phyloP scores from a whole-genome alignment of 2,797 vertebrate genomes.

The Lithobates pipiens region DNA sequence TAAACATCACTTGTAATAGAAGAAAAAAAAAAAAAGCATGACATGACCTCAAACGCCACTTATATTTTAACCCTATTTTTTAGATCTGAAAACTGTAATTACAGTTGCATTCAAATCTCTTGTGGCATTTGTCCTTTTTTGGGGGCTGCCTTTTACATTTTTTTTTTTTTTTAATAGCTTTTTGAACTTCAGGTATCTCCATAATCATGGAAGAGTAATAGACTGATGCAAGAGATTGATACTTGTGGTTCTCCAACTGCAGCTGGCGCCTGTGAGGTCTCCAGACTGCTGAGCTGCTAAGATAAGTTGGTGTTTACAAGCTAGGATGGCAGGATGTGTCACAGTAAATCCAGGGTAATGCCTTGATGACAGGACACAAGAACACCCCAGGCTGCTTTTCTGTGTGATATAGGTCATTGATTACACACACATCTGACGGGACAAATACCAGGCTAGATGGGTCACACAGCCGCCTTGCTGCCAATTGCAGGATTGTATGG shows the following conservation, averaged over 20 bases:
- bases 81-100: too few species aligned
- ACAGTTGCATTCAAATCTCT: too few species aligned
- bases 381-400: not conserved
- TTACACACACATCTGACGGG: not conserved
- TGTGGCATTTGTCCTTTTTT: too few species aligned
- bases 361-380: conserved; percentile 1
- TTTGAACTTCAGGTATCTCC: too few species aligned
- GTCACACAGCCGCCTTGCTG: not conserved
- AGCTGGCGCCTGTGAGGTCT: not conserved
- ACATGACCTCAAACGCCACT: too few species aligned
- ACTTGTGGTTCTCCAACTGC: not conserved
- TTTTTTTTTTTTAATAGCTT: too few species aligned
- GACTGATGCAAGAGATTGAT: too few species aligned
- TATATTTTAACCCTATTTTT: too few species aligned
- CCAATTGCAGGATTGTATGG: not conserved
- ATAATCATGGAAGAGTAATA: too few species aligned
- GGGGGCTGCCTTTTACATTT: too few species aligned
- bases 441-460: not conserved
- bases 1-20: too few species aligned
- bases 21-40: too few species aligned
- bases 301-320: not conserved
- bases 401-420: not conserved
- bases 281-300: not conserved
- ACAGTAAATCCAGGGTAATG: not conserved
- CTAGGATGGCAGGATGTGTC: not conserved